phyloP scores from a whole-genome alignment of 2,888 invertebrate genomes.

The Drosophila falleni region DNA sequence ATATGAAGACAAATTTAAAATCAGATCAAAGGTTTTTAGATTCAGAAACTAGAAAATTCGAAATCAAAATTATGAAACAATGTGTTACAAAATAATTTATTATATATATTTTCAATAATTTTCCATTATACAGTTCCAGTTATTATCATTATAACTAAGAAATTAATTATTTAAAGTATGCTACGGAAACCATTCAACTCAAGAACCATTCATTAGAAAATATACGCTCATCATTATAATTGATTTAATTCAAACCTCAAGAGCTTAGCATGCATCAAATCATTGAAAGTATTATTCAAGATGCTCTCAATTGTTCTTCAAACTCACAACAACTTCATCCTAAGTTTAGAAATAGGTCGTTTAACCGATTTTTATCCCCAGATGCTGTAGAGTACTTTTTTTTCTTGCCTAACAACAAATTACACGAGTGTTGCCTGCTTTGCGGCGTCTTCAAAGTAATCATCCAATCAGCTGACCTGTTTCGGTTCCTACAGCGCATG shows the following conservation, averaged over 20 bases:
- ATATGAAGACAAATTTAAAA: too few species aligned
- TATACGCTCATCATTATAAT: not conserved
- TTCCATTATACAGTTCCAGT: too few species aligned
- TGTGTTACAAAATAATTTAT: too few species aligned
- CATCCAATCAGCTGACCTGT: constrained; percentile 78
- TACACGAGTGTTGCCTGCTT: constrained; percentile 41
- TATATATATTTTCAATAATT: too few species aligned
- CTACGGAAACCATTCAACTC: not conserved
- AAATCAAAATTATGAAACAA: not conserved
- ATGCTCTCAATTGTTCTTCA: constrained; percentile 16
- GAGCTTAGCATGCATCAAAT: constrained; percentile 28
- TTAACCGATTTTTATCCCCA: constrained; percentile 9
- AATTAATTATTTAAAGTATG: not conserved
- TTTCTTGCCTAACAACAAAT: constrained; percentile 31
- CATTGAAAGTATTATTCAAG: constrained; percentile 27
- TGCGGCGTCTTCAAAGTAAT: constrained; percentile 65
- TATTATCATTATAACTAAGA: not conserved
- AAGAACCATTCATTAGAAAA: not conserved
- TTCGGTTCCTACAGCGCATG: constrained; percentile 65
- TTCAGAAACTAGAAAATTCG: not conserved
- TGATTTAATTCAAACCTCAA: constrained; percentile 5
- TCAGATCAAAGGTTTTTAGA: too few species aligned
- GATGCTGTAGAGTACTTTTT: constrained; percentile 8
- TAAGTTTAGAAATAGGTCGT: constrained; percentile 23
- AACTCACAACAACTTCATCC: not conserved